These are phyloP conservation scores for Platysternon megacephalum DNA, from an alignment of 2,113 vertebrate species.

Conservation along the genomic window DNA sequence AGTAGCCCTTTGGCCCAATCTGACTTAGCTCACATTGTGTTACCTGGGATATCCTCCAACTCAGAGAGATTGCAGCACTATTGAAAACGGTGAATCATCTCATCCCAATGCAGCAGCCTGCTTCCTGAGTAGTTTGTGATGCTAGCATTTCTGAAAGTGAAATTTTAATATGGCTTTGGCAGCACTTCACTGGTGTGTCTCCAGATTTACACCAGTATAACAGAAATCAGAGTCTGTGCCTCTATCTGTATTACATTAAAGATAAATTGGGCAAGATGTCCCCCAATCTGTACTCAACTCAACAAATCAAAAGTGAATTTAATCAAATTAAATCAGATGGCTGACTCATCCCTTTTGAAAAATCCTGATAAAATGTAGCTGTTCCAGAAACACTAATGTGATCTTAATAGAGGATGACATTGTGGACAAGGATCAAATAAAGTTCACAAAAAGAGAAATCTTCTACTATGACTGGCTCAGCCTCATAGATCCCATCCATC, in stretches of 20 bases:
- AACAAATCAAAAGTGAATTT: conserved; percentile 46
- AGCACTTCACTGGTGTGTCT: neutral
- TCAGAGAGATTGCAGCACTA: conserved; percentile 59
- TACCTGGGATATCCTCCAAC: conserved; percentile 66
- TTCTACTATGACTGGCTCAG: neutral
- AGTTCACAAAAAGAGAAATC: conserved; percentile 28
- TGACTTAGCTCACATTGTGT: conserved; percentile 15
- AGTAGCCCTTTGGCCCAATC: conserved; percentile 65
- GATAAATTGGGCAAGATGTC: conserved; percentile 51
- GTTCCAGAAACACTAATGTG: conserved; percentile 38
- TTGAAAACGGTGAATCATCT: conserved; percentile 29
- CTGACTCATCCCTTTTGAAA: conserved; percentile 53
- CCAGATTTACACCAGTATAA: conserved; percentile 60
- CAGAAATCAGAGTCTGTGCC: neutral
- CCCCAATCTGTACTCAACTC: conserved; percentile 40
- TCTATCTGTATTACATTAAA: conserved; percentile 50
- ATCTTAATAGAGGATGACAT: conserved; percentile 55
- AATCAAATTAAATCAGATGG: conserved; percentile 60
- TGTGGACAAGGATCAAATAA: neutral
- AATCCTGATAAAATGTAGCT: conserved; percentile 22
- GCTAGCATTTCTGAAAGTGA: conserved; percentile 56
- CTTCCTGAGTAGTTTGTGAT: conserved; percentile 73
- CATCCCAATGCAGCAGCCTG: conserved; percentile 42
- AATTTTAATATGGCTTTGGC: conserved; percentile 70
- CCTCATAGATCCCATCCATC: neutral